Evolutionary conservation across 2,113 vertebrate genomes (phyloP).

Genomic region (Microtus ochrogaster): DNA sequence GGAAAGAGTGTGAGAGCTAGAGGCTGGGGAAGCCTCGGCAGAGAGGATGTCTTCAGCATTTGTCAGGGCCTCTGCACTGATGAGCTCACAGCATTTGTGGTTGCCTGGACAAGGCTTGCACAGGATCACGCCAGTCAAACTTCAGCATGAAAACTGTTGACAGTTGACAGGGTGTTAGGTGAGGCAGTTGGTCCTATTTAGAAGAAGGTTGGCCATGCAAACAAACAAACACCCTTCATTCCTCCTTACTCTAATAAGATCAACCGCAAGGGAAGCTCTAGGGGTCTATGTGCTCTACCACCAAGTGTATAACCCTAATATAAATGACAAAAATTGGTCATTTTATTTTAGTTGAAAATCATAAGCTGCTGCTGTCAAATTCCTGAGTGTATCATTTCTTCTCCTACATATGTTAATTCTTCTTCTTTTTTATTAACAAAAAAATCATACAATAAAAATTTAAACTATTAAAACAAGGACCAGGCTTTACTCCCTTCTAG

Average conservation of each 20-base stretch:
- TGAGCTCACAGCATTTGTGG: background rate
- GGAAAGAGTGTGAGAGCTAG: background rate
- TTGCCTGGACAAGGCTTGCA: background rate
- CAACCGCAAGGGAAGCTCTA: background rate
- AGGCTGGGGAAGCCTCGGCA: too few relatives aligned
- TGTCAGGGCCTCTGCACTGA: background rate
- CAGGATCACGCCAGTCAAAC: background rate
- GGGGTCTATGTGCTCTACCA: background rate
- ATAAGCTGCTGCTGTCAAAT: background rate
- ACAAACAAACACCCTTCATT: background rate
- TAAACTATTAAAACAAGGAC: background rate
- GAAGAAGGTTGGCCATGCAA: background rate
- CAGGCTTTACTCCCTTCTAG: background rate
- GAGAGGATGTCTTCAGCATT: background rate
- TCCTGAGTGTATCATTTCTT: background rate
- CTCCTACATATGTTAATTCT: background rate
- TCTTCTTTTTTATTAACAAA: background rate
- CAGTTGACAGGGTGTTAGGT: background rate
- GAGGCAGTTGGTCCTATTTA: background rate
- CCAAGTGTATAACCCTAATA: background rate
- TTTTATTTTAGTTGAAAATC: background rate
- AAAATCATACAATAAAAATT: background rate
- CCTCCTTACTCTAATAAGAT: background rate
- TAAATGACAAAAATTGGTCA: background rate
- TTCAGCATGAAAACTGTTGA: background rate